phyloP scores from a whole-genome alignment of 2,797 vertebrate species.

The Melanotaenia trifasciata region DNA sequence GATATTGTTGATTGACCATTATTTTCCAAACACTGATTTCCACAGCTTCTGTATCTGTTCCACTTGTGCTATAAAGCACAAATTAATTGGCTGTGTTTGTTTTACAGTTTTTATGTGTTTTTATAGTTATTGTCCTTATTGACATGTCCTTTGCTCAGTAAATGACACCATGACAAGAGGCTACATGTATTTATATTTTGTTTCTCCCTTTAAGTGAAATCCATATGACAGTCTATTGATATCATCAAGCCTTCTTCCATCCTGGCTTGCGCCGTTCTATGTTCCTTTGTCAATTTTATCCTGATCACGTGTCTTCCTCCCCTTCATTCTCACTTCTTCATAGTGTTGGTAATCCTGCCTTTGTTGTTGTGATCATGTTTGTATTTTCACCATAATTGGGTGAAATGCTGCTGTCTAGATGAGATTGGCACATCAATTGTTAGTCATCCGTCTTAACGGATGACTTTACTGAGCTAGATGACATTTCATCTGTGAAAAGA shows the following conservation, averaged over 20 bases:
- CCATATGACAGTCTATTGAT: slow-evolving; percentile 61
- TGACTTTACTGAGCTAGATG: slow-evolving; percentile 67
- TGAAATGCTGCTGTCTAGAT: slow-evolving; percentile 79
- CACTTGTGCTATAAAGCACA: background rate
- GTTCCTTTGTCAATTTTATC: slow-evolving; percentile 67
- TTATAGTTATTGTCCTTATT: slow-evolving; percentile 15
- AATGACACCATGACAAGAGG: slow-evolving; percentile 26
- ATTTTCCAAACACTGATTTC: slow-evolving; percentile 3
- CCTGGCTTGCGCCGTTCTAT: slow-evolving; percentile 48
- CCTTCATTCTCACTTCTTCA: slow-evolving; percentile 58
- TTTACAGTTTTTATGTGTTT: background rate
- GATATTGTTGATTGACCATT: too few species aligned
- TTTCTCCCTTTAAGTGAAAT: slow-evolving; percentile 50
- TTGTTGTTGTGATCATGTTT: slow-evolving; percentile 85
- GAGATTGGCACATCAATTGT: slow-evolving; percentile 82
- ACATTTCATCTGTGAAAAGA: slow-evolving; percentile 67
- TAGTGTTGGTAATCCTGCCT: slow-evolving; percentile 79
- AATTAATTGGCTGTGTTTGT: slow-evolving; percentile 5
- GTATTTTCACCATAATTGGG: slow-evolving; percentile 84
- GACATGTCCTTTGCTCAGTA: slow-evolving; percentile 39
- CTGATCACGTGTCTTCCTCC: slow-evolving; percentile 66
- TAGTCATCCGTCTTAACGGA: slow-evolving; percentile 72
- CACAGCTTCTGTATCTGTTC: background rate
- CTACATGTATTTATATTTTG: slow-evolving; percentile 46
- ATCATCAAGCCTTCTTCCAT: slow-evolving; percentile 58